Base-by-base conservation (phyloP, 1,140 invertebrate genomes). In the Aleiodes sp. region DNA sequence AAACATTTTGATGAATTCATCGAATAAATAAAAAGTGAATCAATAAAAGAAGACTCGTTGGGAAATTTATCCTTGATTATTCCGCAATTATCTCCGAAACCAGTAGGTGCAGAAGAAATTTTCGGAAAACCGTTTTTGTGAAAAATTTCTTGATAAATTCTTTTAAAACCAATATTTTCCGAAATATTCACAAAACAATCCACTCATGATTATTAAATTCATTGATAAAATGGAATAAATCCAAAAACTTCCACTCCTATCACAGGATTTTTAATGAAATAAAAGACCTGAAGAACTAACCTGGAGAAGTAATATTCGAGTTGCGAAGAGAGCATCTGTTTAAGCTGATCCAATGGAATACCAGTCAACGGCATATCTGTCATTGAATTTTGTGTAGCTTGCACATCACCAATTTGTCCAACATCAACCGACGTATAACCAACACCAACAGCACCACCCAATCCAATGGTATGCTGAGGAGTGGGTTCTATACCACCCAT, bases 261-360 rank as follows among this genome's bases (percentile, higher is more conserved):
- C n/a, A n/a, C n/a, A n/a, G n/a, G n/a, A n/a, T n/a, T n/a, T n/a
- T n/a, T n/a, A n/a, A n/a, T n/a, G n/a, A n/a, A n/a, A 56, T 24
- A 43, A 63, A 41, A 26, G 37, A 3, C 9, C n/a, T n/a, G 16
- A 9, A 37, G 3, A 24, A 1, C 74, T 77, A 85, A 93, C 92
- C 92, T 91, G 71, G 94, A 96, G 86, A 96, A 96, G 83, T 96
- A 96, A 83, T 95, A 95, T 87, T 96, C 94, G 73, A 96, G 89
- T 82, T 96, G 94, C 64, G 90, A 89, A 75, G 93, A 93, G 74
- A 96, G 89, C 88, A 92, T 88, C 73, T 90, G 89, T 84, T 94
- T 93, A 9, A 95, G 85, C 80, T 94, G 91, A 72, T 94, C 92
- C 78, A 93, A 83, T 63, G 91, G 87, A 78, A 90, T 87, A 41